Percentiles rank a stretch among this genome's conserved stretches.
These are phyloP conservation scores for Theodoxus fluviatilis DNA, from an alignment of 2,888 invertebrate species.

Conservation along the genomic window DNA sequence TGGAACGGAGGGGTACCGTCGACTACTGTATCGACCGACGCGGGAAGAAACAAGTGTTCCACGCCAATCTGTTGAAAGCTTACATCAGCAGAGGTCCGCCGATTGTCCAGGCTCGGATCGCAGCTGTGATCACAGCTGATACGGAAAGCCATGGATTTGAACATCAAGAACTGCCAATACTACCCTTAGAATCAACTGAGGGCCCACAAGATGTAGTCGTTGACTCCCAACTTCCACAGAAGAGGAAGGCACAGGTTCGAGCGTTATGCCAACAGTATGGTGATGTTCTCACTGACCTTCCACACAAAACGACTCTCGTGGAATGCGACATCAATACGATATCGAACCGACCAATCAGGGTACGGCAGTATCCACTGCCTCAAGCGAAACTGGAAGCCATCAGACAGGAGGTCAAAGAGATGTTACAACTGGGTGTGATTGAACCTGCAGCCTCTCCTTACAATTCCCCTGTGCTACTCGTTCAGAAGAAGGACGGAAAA, in stretches of 20 bases:
- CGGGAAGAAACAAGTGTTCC: no score
- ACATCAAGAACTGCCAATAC: neutral
- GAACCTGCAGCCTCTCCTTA: constrained; percentile 6
- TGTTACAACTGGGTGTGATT: constrained; percentile 4
- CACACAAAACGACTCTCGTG: neutral
- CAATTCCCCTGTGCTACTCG: constrained; percentile 13
- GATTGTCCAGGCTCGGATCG: no score
- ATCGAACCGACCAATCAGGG: neutral
- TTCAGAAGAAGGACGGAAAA: constrained; percentile 17
- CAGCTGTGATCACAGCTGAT: neutral
- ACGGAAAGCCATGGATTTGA: neutral
- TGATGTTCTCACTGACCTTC: neutral
- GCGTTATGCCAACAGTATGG: neutral
- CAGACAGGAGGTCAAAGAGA: constrained; percentile 15
- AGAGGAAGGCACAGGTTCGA: no score
- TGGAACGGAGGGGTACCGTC: no score
- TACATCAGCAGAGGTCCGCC: no score
- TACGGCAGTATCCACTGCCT: neutral
- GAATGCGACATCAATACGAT: neutral
- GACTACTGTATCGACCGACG: no score
- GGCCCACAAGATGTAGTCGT: neutral
- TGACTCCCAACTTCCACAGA: neutral
- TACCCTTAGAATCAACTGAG: neutral
- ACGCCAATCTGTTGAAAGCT: no score
- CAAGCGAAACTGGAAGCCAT: neutral